phyloP scores from a whole-genome alignment of 37 sponge, comb jelly and placozoan species.

The Spongilla lacustris region DNA sequence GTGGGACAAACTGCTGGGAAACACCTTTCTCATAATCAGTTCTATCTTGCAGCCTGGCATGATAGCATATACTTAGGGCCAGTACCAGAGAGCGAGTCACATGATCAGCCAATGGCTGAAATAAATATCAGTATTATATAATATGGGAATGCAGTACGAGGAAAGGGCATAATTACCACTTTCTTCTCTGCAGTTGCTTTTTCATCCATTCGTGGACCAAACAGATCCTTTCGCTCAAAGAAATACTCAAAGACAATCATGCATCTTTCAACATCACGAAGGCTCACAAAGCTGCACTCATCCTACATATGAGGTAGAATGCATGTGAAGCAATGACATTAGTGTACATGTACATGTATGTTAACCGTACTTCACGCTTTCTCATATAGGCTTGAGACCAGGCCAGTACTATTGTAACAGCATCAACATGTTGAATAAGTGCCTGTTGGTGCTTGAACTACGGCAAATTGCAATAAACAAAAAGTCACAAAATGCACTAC shows the following conservation, averaged over 20 bases:
- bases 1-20: constrained; percentile 21
- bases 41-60: constrained; percentile 79
- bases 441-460: constrained; percentile 6
- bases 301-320: constrained; percentile 25
- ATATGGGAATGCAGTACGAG: not conserved
- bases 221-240: constrained; percentile 29
- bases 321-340: not conserved
- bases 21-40: constrained; percentile 58
- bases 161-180: not conserved
- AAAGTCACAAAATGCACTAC: not conserved
- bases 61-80: constrained; percentile 76
- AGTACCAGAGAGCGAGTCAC: constrained; percentile 52
- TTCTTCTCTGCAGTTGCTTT: constrained; percentile 6
- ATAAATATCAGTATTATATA: not conserved
- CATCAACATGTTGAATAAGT: not conserved
- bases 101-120: not conserved
- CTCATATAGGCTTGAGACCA: constrained; percentile 86
- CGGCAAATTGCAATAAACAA: not conserved
- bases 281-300: constrained; percentile 88
- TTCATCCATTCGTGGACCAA: constrained; percentile 24
- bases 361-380: constrained; percentile 64
- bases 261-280: constrained; percentile 81
- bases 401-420: constrained; percentile 58
- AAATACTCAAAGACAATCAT: constrained; percentile 86
- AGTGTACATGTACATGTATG: too few relatives aligned